Base-by-base conservation (phyloP, 2,888 invertebrate genomes). In the Siphonodentalium dalli region DNA sequence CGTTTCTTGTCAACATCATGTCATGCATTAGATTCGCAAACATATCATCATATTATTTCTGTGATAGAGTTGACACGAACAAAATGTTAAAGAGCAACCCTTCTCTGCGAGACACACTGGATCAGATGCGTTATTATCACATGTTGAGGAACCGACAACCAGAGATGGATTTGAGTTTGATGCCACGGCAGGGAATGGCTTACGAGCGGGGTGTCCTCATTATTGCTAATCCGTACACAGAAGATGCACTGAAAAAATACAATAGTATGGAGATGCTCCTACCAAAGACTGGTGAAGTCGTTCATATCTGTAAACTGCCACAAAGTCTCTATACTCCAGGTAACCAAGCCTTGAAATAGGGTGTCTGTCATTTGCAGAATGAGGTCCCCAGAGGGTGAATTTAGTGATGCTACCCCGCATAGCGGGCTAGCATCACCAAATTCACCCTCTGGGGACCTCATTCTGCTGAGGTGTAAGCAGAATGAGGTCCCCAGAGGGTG, bases 241-340 rank as follows among this genome's bases (percentile, higher is more conserved):
- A 78, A 46, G 79, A 79, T 41, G 63, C 67, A 1, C 57, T 68
- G 29, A 72, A 72, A 61, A 79, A 79, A 58, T 78, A 72, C 62
- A 77, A 77, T 62, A 71, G 72, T 42, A 77, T 79, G 68, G 78
- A 79, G 56, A 64, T 76, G 54, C 49, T 79, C 46, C 57, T 76
- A 47, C 78, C 78, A 1, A 67, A 66, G 27, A 69, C 73, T 29
- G 76, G 77, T 18, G 71, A 73, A 46, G 74, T 77, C 18, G 67
- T 69, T 11, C 68, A 68, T 37, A 66, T 79, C 21, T 75, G 75
- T 52, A 77, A 77, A 61, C 70, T 79, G 26, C 78, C 79, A 13
- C 74, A 75, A 47, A 76, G 75, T 60, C 63, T 79, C n/a, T 77
- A 75, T 55, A 78, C 77, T 37, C 79, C 79, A 62, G 78, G 79